Conservation (phyloP, 1,140 invertebrate species). For the Globodera rostochiensis region DNA sequence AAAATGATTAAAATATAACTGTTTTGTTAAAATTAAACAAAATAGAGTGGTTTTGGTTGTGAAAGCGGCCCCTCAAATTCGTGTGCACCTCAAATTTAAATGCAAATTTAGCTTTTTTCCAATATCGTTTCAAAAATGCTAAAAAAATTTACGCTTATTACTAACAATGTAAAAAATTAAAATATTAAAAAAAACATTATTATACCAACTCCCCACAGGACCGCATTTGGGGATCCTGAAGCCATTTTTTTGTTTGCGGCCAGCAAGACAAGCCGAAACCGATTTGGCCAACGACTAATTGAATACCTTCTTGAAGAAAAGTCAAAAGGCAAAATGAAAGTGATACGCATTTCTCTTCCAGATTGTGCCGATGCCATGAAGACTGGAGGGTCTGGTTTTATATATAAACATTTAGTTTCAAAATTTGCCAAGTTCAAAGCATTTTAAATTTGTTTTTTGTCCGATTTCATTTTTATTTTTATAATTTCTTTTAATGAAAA, state of each 20-base stretch:
- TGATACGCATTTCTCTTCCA: conserved; percentile 76
- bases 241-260: conserved; percentile 82
- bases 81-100: no score
- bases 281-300: conserved; percentile 79
- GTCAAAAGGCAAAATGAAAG: conserved; percentile 70
- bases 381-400: background rate
- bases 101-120: no score
- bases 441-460: conserved; percentile 69
- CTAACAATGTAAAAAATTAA: background rate
- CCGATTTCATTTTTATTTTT: conserved; percentile 83
- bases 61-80: no score
- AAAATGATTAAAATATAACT: no score
- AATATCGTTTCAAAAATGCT: background rate
- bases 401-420: conserved; percentile 42
- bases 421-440: conserved; percentile 4
- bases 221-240: conserved; percentile 61
- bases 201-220: conserved; percentile 48
- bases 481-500: conserved; percentile 82
- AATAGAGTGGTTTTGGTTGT: no score
- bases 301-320: conserved; percentile 79
- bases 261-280: conserved; percentile 75
- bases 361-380: conserved; percentile 66
- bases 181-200: conserved; percentile 42
- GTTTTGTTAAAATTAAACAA: no score
- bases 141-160: background rate